These are phyloP conservation scores for Drosophila pruinosa DNA, from an alignment of 1,140 invertebrate genomes.

Conservation along the genomic window DNA sequence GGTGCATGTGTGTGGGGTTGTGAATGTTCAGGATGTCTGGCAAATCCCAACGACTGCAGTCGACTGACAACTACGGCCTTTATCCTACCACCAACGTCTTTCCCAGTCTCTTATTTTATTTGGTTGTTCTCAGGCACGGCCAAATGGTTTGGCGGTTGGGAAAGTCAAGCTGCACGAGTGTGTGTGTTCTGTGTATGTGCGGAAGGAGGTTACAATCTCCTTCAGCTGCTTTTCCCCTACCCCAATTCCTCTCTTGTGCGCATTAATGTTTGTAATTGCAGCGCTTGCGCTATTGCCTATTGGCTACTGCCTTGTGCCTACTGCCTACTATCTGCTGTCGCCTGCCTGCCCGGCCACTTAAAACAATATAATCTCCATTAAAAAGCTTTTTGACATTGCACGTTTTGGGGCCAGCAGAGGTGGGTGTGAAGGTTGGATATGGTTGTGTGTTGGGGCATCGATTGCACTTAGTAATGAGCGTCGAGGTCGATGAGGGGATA, in stretches of 20 bases:
- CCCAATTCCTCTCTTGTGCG: conserved; percentile 19
- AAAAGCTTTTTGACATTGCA: conserved; percentile 81
- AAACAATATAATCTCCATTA: conserved; percentile 82
- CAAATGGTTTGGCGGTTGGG: conserved; percentile 72
- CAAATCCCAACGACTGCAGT: conserved; percentile 1
- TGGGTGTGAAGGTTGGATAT: background rate
- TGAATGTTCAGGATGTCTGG: background rate
- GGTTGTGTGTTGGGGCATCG: conserved; percentile 41
- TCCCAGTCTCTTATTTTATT: too few relatives aligned
- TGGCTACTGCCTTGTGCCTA: background rate
- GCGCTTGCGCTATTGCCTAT: conserved; percentile 48
- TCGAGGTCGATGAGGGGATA: background rate
- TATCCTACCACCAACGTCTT: background rate
- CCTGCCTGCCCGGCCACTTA: conserved; percentile 60
- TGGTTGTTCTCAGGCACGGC: conserved; percentile 56
- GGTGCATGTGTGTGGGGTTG: background rate
- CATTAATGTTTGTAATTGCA: conserved; percentile 81
- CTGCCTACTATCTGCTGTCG: background rate
- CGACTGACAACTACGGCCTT: background rate
- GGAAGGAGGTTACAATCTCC: background rate
- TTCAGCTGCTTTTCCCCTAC: background rate
- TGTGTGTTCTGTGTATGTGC: background rate
- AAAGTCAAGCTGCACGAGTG: conserved; percentile 58
- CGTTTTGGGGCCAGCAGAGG: background rate
- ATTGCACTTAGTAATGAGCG: conserved; percentile 39